Evolutionary conservation across 2,797 vertebrate species (phyloP).

Genomic region (Crypturellus tataupa): DNA sequence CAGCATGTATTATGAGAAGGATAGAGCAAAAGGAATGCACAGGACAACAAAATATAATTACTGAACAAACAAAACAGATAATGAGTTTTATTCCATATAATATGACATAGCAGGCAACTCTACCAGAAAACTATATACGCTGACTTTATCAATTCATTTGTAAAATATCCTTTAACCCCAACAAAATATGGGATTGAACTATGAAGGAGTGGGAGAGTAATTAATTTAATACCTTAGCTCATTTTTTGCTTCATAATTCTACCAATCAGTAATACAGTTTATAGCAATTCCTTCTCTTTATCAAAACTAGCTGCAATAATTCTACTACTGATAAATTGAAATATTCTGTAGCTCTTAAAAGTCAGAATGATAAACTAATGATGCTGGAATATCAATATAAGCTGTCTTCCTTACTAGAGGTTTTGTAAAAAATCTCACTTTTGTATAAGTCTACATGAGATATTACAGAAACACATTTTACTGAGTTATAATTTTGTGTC

Average conservation of each 20-base stretch:
- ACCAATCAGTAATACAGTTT: conserved; percentile 69
- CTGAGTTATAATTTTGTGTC: neutral
- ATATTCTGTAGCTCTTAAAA: conserved; percentile 47
- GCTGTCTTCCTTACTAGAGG: neutral
- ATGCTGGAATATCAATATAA: conserved; percentile 48
- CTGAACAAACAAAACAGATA: conserved; percentile 82
- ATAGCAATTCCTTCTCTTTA: conserved; percentile 72
- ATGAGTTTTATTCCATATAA: conserved; percentile 78
- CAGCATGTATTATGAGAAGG: conserved; percentile 73
- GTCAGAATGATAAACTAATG: conserved; percentile 68
- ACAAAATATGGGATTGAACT: conserved; percentile 51
- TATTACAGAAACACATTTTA: neutral
- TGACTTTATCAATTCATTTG: conserved; percentile 76
- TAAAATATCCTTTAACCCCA: conserved; percentile 69
- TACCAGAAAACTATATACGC: conserved; percentile 59
- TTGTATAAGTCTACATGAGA: neutral
- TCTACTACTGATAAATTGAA: conserved; percentile 52
- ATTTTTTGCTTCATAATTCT: conserved; percentile 64
- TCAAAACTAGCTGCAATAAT: conserved; percentile 67
- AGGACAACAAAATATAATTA: conserved; percentile 78
- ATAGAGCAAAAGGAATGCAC: conserved; percentile 73
- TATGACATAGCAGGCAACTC: conserved; percentile 55
- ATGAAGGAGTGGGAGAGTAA: conserved; percentile 61
- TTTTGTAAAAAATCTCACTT: neutral
- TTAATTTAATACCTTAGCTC: conserved; percentile 71